These are phyloP conservation scores for Sipha maydis DNA, from an alignment of 2,888 invertebrate species.

Conservation along the genomic window DNA sequence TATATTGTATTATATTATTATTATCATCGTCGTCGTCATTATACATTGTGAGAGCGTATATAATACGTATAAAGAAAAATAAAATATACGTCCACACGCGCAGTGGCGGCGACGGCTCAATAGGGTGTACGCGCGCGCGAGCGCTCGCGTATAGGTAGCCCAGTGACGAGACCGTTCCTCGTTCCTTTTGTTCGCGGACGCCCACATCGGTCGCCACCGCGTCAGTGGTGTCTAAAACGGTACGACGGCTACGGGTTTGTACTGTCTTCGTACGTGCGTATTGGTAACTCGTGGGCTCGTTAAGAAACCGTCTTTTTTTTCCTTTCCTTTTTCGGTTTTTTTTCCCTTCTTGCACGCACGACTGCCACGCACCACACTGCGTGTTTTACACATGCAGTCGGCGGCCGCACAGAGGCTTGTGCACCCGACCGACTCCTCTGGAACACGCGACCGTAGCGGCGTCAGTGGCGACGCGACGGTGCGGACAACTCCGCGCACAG, in stretches of 20 bases:
- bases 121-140: neutral
- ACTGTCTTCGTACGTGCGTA: too few species aligned
- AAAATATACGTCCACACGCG: neutral
- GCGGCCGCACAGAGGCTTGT: neutral
- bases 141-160: slow-evolving; percentile 22
- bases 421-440: neutral
- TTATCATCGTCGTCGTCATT: neutral
- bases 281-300: slow-evolving; percentile 46
- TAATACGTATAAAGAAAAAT: neutral
- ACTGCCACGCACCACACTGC: neutral
- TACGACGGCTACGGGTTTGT: neutral
- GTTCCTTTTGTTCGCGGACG: slow-evolving; percentile 45
- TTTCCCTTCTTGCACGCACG: neutral
- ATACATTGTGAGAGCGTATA: slow-evolving; percentile 4
- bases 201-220: neutral
- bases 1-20: slow-evolving; percentile 36
- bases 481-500: slow-evolving; percentile 11
- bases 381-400: neutral
- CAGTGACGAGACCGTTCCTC: neutral
- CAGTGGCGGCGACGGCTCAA: neutral
- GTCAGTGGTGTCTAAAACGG: slow-evolving; percentile 43
- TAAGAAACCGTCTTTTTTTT: neutral
- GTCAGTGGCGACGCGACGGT: neutral
- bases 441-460: slow-evolving; percentile 43
- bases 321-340: neutral